Evolutionary conservation across 2,113 vertebrate species (phyloP), one percentile per base, ranked within the genome.

Genomic region (Thryonomys swinderianus): DNA sequence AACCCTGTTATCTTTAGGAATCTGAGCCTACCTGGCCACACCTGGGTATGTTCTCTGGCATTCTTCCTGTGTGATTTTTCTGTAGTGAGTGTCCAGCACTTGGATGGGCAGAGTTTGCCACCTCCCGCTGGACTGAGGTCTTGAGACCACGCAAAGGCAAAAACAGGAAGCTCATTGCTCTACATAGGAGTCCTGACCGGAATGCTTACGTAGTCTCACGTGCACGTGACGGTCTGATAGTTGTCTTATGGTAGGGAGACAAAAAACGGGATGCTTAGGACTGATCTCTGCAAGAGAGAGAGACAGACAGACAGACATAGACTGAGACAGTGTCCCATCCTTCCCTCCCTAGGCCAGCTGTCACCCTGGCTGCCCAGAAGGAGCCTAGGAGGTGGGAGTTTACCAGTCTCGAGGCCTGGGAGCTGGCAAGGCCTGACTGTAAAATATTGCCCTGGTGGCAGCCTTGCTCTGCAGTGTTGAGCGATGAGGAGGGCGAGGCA

Each of bases 401-500:
- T 59, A 18, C 59, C 48, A 67, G 1, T 23, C 89, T 62, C 59
- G 21, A 0, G 62, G 45, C 74, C 0, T 17, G 51, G 23, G 93
- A 67, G 89, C 88, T 96, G 95, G 92, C 85, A 42, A 69, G 89
- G 76, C 67, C 85, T 25, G 20, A 74, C 30, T 62, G 74, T 98
- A 98, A 98, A 99, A 98, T 98, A 96, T 37, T 71, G 98, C 98
- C 98, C 98, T 92, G 51, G 97, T 95, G 98, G 98, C 97, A 98
- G 71, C 96, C 98, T 67, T 4, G 23, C 93, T 97, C 96, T 90
- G 91, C 98, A 96, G 98, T 97, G 98, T 97, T 98, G 98, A 98
- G 98, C 98, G 98, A 98, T 98, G 98, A 98, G 98, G 98, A 99
- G 98, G 97, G 98, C 30, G 55, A 92, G 98, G 95, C 97, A 97